These are phyloP conservation scores for Cyclophora albipunctata DNA, from an alignment of 2,888 invertebrate genomes.

Conservation along the genomic window DNA sequence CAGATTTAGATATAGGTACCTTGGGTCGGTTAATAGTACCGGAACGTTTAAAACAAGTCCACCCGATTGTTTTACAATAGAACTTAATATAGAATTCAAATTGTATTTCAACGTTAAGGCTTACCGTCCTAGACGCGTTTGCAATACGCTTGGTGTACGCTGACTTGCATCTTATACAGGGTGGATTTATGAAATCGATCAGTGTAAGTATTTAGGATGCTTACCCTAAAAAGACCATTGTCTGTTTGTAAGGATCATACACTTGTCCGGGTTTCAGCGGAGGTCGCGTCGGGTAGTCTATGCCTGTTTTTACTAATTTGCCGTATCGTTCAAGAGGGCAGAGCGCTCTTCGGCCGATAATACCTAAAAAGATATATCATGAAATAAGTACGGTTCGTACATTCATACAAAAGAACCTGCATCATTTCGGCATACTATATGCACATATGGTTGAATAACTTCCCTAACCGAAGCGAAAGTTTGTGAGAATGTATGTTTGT, in stretches of 20 bases:
- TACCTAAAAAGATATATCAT: conserved; percentile 30
- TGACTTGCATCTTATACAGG: too few relatives aligned
- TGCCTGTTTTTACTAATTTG: conserved; percentile 46
- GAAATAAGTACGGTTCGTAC: background rate
- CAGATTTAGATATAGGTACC: background rate
- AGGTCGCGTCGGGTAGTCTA: conserved; percentile 54
- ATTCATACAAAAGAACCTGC: background rate
- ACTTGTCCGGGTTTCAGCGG: conserved; percentile 50
- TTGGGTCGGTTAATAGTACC: too few relatives aligned
- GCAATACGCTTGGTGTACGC: too few relatives aligned
- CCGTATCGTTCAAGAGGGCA: conserved; percentile 59
- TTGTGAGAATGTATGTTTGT: too few relatives aligned
- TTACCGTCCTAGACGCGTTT: too few relatives aligned
- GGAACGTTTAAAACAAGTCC: too few relatives aligned
- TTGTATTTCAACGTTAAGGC: too few relatives aligned
- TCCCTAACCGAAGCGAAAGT: too few relatives aligned
- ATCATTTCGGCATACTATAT: background rate
- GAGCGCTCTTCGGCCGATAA: conserved; percentile 52
- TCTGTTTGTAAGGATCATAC: conserved; percentile 67
- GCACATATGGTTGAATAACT: too few relatives aligned
- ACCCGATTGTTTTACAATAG: too few relatives aligned
- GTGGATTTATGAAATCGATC: too few relatives aligned
- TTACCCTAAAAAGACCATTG: conserved; percentile 61
- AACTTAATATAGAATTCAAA: too few relatives aligned
- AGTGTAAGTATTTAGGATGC: conserved; percentile 5